Conservation (phyloP, 2,113 vertebrate genomes). For the Silurus asotus region DNA sequence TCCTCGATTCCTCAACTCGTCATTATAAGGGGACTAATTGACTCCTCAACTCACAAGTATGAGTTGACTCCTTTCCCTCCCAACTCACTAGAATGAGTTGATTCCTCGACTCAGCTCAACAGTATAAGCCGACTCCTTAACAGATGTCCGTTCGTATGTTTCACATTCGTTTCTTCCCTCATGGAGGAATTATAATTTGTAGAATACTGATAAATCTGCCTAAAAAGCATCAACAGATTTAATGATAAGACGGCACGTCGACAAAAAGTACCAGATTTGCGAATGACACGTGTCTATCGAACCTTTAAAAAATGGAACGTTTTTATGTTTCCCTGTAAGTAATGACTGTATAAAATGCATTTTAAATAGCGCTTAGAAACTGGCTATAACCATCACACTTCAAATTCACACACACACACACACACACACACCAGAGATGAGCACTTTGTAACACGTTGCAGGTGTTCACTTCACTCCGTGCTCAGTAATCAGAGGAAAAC, state of each 20-base stretch:
- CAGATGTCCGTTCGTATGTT: neutral
- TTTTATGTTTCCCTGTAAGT: neutral
- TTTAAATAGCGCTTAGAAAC: neutral
- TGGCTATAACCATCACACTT: neutral
- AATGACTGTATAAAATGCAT: neutral
- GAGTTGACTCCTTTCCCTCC: too few relatives aligned
- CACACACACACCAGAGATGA: neutral
- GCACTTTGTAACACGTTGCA: slow-evolving; percentile 1
- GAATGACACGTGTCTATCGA: neutral
- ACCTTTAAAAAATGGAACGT: neutral
- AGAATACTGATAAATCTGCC: neutral
- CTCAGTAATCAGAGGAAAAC: slow-evolving; percentile 48
- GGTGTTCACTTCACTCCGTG: slow-evolving; percentile 8
- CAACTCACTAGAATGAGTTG: too few relatives aligned
- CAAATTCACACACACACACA: slow-evolving; percentile 29
- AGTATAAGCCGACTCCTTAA: too few relatives aligned
- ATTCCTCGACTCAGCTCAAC: too few relatives aligned
- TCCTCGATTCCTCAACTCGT: too few relatives aligned
- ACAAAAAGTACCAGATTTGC: too few relatives aligned
- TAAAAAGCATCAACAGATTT: neutral
- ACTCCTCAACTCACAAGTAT: too few relatives aligned
- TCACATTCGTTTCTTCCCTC: neutral
- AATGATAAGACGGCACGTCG: too few relatives aligned
- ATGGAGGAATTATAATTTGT: neutral
- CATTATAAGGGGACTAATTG: too few relatives aligned